Evolutionary conservation across 2,888 invertebrate species (phyloP), one percentile per base, ranked within the genome.

Genomic region (Listrodromus nycthemerus): DNA sequence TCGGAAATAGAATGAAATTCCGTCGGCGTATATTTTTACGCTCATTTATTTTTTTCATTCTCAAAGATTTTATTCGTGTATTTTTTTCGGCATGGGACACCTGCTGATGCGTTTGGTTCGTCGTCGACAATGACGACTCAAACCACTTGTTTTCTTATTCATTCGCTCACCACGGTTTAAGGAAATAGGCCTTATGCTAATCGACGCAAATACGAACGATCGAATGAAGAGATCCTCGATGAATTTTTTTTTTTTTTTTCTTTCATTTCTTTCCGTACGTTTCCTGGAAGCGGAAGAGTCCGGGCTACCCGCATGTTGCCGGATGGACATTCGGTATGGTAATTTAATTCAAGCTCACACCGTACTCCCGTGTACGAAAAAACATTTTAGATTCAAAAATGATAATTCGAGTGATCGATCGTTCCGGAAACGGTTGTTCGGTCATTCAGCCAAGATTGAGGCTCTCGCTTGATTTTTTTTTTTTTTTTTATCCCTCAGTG

Each of bases 211-310:
- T 75, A 7, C 13, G n/a, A 16, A 63, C 33, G 81, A 78, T 81
- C 74, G 74, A 70, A 84, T 81, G 74, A 78, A 84, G 78, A 78
- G 73, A 84, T 84, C 58, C 21, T 63, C 74, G 13, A 74, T 41
- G 58, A 69, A 69, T 74, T 1, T 37, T 37, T 66, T 50, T 77
- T 55, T 48, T 52, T 27, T 58, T 70, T 21, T 30, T 19, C 19
- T 70, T 52, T 19, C 13, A 61, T 61, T 71, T 45, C 70, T 67
- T 58, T 76, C 48, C 70, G 7, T 48, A 76, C 37, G 24, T 52
- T 85, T 83, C 81, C 65, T 61, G 58, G 71, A 76, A 80, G 58
- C 65, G 33, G 52, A 37, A 52, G 74, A 52, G 37, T 66, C 50
- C 65, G 16, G 16, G 45, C 16, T 33, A 48, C 58, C 48, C 2